A percentile compares a stretch with the other conserved stretches of the same genome.
phyloP scores from a whole-genome alignment of 1,140 invertebrate genomes.

The Colletes gigas region DNA sequence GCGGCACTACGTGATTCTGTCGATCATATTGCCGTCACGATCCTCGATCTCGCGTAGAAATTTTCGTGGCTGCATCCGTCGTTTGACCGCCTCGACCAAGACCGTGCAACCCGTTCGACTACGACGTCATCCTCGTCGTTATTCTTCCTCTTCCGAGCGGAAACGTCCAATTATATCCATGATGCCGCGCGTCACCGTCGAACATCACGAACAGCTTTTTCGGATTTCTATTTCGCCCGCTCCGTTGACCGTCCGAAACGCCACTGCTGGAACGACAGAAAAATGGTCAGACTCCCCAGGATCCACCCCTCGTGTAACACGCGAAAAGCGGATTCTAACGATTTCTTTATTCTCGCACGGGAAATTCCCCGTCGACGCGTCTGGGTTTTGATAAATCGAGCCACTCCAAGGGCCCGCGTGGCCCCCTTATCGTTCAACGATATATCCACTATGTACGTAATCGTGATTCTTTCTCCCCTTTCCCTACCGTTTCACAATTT shows the following conservation, averaged over 20 bases:
- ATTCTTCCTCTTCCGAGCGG: slow-evolving; percentile 15
- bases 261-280: slow-evolving; percentile 51
- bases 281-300: slow-evolving; percentile 45
- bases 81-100: slow-evolving; percentile 26
- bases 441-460: not conserved
- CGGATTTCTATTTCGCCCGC: slow-evolving; percentile 7
- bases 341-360: not conserved
- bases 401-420: not conserved
- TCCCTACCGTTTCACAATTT: slow-evolving; percentile 8
- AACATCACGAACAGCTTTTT: slow-evolving; percentile 39
- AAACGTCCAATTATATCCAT: slow-evolving; percentile 47
- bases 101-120: slow-evolving; percentile 16
- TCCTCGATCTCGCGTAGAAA: slow-evolving; percentile 15
- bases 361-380: not conserved
- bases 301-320: too few species aligned
- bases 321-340: slow-evolving; percentile 7
- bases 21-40: slow-evolving; percentile 46
- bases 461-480: not conserved
- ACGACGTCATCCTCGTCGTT: slow-evolving; percentile 31
- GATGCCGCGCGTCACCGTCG: slow-evolving; percentile 25
- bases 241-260: not conserved
- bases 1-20: slow-evolving; percentile 53
- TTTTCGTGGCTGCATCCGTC: slow-evolving; percentile 14
- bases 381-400: slow-evolving; percentile 22
- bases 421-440: not conserved